phyloP scores from a whole-genome alignment of 2,113 vertebrate genomes.

The Calidris pugnax region DNA sequence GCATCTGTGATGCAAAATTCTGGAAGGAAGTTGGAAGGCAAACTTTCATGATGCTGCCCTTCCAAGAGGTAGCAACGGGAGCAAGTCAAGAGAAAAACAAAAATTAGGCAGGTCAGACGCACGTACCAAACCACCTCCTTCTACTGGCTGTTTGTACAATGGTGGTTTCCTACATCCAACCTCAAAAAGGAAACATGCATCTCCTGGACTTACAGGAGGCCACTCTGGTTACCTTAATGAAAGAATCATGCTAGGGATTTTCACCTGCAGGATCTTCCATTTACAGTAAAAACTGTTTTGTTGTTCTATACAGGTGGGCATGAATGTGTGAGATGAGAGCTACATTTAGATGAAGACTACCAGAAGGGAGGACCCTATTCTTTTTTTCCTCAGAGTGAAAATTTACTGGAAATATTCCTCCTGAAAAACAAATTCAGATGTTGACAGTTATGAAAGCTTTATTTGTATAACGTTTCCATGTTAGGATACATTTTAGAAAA shows the following conservation, averaged over 20 bases:
- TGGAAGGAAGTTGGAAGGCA: not conserved
- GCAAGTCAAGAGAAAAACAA: not conserved
- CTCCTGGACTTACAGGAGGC: not conserved
- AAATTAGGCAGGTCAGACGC: not conserved
- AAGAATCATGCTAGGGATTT: not conserved
- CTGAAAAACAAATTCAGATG: slow-evolving; percentile 44
- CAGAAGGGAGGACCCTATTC: not conserved
- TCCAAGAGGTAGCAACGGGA: not conserved
- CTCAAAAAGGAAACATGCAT: not conserved
- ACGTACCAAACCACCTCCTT: not conserved
- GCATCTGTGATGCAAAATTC: not conserved
- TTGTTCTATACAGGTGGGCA: not conserved
- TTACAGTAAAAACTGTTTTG: not conserved
- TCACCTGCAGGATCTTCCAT: not conserved
- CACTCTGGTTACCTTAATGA: not conserved
- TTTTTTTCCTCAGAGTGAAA: not conserved
- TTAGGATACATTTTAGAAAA: slow-evolving; percentile 18
- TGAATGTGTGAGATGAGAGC: not conserved
- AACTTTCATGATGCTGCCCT: not conserved
- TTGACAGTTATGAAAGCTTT: slow-evolving; percentile 46
- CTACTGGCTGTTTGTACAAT: not conserved
- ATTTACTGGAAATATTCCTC: slow-evolving; percentile 2
- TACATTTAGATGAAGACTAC: not conserved
- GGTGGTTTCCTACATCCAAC: not conserved
- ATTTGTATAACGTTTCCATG: not conserved